Evolutionary conservation across 2,888 invertebrate genomes (phyloP), one percentile per base, ranked within the genome.

Genomic region (Drosophila anomalata): DNA sequence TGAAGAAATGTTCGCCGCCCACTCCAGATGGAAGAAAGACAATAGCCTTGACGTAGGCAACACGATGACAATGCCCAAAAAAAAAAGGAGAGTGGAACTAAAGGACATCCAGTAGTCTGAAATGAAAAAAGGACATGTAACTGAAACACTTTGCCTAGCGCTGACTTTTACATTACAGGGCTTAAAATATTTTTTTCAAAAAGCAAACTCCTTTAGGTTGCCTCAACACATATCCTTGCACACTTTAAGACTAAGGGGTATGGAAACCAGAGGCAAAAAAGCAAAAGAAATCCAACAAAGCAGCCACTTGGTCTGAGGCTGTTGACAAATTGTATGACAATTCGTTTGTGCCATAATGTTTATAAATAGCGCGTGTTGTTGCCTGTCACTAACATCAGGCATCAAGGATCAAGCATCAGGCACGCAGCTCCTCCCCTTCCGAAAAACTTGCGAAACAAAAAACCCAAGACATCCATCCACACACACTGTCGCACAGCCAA

Each of bases 311-410:
- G 47, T 48, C 66, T 53, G 53, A 52, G 50, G 74, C 84, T 77
- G 78, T 82, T 88, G 88, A 87, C 87, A 88, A 88, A 87, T 88
- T 81, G 79, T 85, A 87, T 85, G 84, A 78, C 81, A 83, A 87
- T 87, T 81, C 87, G 87, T 87, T 87, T 87, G 87, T 83, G 83
- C 87, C 79, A 87, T 84, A 87, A 88, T 87, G 84, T 87, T 88
- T 86, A 88, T 84, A 88, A 88, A 87, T 85, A 85, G 82, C 79
- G 78, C 68, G 73, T 79, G 77, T 82, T 88, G 74, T 72, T 77
- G 70, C 74, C 65, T 73, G 76, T 76, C 77, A 77, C 66, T 56
- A 56, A 73, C 79, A 66, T 67, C 74, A 68, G 67, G 61, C 75
- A 71, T 54, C 57, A 68, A 50, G 57, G 54, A 58, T 24, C 46